A percentile compares a stretch with the other conserved stretches of the same genome.
These are phyloP conservation scores for Cydia splendana DNA, from an alignment of 1,140 invertebrate genomes.

Conservation along the genomic window DNA sequence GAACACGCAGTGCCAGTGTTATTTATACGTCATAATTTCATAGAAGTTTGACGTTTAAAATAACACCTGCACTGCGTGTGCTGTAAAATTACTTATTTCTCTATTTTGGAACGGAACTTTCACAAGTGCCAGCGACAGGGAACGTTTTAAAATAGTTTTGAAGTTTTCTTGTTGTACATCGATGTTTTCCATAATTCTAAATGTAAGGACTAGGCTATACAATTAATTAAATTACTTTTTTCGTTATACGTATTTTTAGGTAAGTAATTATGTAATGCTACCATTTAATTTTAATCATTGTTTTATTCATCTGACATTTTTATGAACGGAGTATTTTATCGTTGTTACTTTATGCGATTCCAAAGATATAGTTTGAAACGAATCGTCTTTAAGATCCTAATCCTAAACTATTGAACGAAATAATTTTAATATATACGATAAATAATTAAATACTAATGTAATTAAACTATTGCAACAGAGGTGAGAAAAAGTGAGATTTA, in stretches of 20 bases:
- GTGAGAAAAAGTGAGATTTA: slow-evolving; percentile 1
- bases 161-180: slow-evolving; percentile 1
- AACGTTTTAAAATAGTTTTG: no score
- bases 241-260: neutral
- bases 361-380: slow-evolving; percentile 13
- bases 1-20: no score
- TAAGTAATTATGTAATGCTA: neutral
- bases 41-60: no score
- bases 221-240: neutral
- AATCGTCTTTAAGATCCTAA: neutral
- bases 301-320: neutral
- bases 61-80: no score
- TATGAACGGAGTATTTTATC: neutral
- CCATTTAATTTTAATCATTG: neutral
- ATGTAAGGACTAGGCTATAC: neutral
- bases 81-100: no score
- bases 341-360: neutral
- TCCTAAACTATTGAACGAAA: neutral
- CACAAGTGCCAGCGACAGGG: no score
- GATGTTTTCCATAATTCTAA: neutral
- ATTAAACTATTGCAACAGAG: neutral
- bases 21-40: no score
- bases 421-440: neutral
- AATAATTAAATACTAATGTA: neutral
- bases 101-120: no score